Evolutionary conservation across 2,113 vertebrate species (phyloP), one percentile per base, ranked within the genome.

Genomic region (Xyliphius kryptos): DNA sequence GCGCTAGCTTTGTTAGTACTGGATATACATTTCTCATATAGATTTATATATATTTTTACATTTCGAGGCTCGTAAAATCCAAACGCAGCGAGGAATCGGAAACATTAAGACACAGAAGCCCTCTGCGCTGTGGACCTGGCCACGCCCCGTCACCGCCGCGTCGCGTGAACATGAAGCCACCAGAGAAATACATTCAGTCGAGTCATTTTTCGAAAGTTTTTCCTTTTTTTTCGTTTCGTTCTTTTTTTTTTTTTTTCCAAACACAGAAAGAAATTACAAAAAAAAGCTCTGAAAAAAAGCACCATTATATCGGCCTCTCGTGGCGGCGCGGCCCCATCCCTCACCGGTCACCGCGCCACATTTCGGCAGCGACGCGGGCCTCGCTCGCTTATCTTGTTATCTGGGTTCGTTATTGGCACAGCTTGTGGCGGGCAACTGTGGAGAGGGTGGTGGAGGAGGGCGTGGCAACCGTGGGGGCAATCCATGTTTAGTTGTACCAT

Each of bases 141-240:
- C 72, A 63, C 60, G 76, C 76, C 74, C 78, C 73, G 76, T 73
- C 77, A 75, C 78, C 77, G 77, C 79, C 76, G 79, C 68, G 76
- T 81, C 79, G 71, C 79, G 71, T 83, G 70, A 70, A 43, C 72
- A 68, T 56, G 63, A 81, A 76, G 83, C 79, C 71, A 84, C 71
- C 49, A 36, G 58, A 77, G n/a, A 85, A 54, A 81, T 89, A 88
- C 87, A 89, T 89, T 89, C 87, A 89, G 86, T 86, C 85, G 88
- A 87, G 85, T 88, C 86, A 87, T 88, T 89, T 87, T 85, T 82
- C 83, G 87, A 87, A 82, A 85, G 63, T 69, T 81, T 71, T 69
- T 70, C 78, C 79, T 66, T 63, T 59, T 65, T 76, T 78, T 79
- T 81, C 79, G 79, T 66, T 63, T 61, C 65, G 75, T 77, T 77